A percentile compares a stretch with the other conserved stretches of the same genome.
These are phyloP conservation scores for Brenthis daphne DNA, from an alignment of 2,888 invertebrate genomes.

Conservation along the genomic window DNA sequence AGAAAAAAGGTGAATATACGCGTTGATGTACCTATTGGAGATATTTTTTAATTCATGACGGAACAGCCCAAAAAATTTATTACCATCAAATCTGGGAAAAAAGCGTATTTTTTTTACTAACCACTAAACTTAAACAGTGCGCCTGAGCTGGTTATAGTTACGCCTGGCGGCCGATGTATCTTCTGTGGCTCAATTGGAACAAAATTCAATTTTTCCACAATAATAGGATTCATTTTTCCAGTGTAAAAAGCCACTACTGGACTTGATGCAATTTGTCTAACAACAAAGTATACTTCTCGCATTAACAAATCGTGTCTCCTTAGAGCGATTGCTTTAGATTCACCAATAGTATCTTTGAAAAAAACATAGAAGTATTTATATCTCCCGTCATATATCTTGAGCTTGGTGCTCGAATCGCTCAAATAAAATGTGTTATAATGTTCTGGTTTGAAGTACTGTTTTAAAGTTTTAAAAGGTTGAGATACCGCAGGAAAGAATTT, in stretches of 20 bases:
- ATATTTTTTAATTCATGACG: too few species aligned
- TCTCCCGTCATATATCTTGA: conserved; percentile 45
- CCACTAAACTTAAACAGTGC: conserved; percentile 58
- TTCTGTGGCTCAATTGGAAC: conserved; percentile 35
- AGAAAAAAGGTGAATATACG: too few species aligned
- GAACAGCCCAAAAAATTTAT: too few species aligned
- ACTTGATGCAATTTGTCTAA: conserved; percentile 46
- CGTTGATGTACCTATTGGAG: too few species aligned
- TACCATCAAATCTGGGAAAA: not conserved
- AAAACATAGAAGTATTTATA: conserved; percentile 58
- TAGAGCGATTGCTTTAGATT: conserved; percentile 47
- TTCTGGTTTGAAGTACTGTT: conserved; percentile 46
- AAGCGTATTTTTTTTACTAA: conserved; percentile 38
- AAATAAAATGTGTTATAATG: conserved; percentile 50
- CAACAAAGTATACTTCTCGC: conserved; percentile 48
- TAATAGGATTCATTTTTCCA: conserved; percentile 57
- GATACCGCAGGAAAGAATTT: conserved; percentile 58
- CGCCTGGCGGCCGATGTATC: conserved; percentile 41
- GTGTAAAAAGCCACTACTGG: conserved; percentile 63
- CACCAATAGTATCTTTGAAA: conserved; percentile 52
- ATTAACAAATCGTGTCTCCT: conserved; percentile 61
- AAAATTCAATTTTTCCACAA: conserved; percentile 41
- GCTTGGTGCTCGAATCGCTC: conserved; percentile 41
- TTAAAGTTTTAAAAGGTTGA: conserved; percentile 52
- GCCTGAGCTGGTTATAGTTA: conserved; percentile 49